Conservation (phyloP, 2,113 vertebrate genomes). For the Halichoeres trimaculatus region DNA sequence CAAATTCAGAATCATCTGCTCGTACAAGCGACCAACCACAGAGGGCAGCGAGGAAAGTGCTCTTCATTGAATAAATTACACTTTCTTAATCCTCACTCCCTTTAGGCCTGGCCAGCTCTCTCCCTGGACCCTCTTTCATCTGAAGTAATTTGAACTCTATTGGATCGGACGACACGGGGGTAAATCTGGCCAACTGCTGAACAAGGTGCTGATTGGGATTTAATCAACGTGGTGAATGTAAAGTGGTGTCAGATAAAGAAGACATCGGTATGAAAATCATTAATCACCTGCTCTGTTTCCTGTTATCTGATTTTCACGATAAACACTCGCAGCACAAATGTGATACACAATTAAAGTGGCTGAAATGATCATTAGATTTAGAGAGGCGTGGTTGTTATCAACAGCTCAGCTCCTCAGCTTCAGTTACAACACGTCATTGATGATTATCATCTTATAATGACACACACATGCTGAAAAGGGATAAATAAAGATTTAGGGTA, state of each 20-base stretch:
- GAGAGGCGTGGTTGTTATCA: slow-evolving; percentile 52
- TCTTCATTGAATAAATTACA: slow-evolving; percentile 75
- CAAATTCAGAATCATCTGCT: slow-evolving; percentile 63
- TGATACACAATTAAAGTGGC: slow-evolving; percentile 55
- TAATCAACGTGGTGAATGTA: slow-evolving; percentile 48
- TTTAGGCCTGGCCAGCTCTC: slow-evolving; percentile 53
- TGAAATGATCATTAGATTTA: slow-evolving; percentile 62
- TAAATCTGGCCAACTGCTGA: slow-evolving; percentile 49
- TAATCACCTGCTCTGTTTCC: slow-evolving; percentile 38
- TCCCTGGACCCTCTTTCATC: slow-evolving; percentile 54
- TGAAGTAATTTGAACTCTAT: slow-evolving; percentile 63
- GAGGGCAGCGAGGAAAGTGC: slow-evolving; percentile 51
- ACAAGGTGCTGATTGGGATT: slow-evolving; percentile 51
- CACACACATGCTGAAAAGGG: slow-evolving; percentile 13
- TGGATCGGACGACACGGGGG: slow-evolving; percentile 47
- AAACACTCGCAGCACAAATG: slow-evolving; percentile 49
- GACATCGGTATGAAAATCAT: slow-evolving; percentile 43
- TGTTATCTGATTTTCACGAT: slow-evolving; percentile 57
- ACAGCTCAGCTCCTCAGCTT: slow-evolving; percentile 38
- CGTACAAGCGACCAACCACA: slow-evolving; percentile 42
- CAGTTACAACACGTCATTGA: slow-evolving; percentile 54
- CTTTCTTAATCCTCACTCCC: slow-evolving; percentile 69
- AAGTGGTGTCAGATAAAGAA: slow-evolving; percentile 49
- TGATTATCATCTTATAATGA: slow-evolving; percentile 58
- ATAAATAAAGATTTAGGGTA: slow-evolving; percentile 21